These are phyloP conservation scores for Clavelina lepadiformis DNA, from an alignment of 23 tunicate species.

Conservation along the genomic window DNA sequence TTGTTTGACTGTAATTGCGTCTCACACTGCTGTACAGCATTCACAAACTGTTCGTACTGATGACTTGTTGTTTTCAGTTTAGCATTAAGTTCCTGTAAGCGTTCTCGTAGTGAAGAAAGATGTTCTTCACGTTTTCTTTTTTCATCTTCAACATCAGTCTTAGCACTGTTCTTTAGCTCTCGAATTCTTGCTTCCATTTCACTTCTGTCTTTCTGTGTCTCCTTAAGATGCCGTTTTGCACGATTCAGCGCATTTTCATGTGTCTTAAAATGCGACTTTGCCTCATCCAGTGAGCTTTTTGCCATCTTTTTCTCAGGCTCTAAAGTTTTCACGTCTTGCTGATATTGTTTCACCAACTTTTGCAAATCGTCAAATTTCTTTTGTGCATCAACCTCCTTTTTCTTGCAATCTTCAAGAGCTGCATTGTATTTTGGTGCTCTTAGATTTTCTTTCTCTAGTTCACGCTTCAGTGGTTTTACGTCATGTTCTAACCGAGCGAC, in stretches of 20 bases:
- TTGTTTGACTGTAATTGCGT: constrained; percentile 1
- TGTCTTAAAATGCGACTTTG: constrained; percentile 5
- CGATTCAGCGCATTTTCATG: constrained; percentile 39
- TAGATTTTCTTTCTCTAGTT: constrained; percentile 54
- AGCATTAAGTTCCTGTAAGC: constrained; percentile 18
- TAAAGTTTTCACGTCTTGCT: constrained; percentile 51
- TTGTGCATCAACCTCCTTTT: constrained; percentile 37
- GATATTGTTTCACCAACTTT: constrained; percentile 42
- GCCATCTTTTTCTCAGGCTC: constrained; percentile 44
- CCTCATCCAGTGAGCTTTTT: constrained; percentile 31
- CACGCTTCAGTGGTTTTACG: constrained; percentile 41
- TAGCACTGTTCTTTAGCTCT: constrained; percentile 40
- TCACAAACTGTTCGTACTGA: constrained; percentile 51
- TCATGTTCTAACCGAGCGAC: constrained; percentile 65
- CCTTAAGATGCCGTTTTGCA: constrained; percentile 33
- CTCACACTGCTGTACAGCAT: constrained; percentile 28
- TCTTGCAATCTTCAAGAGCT: constrained; percentile 40
- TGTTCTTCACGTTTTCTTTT: constrained; percentile 47
- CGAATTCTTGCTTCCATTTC: constrained; percentile 54
- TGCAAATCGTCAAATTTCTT: constrained; percentile 55
- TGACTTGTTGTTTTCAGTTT: constrained; percentile 39
- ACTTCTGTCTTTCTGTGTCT: constrained; percentile 32
- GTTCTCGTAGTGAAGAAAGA: constrained; percentile 24
- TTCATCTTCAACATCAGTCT: constrained; percentile 61
- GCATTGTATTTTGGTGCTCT: constrained; percentile 53